Evolutionary conservation across 1,140 invertebrate genomes (phyloP), one percentile per base, ranked within the genome.

Genomic region (Eumeta japonica): DNA sequence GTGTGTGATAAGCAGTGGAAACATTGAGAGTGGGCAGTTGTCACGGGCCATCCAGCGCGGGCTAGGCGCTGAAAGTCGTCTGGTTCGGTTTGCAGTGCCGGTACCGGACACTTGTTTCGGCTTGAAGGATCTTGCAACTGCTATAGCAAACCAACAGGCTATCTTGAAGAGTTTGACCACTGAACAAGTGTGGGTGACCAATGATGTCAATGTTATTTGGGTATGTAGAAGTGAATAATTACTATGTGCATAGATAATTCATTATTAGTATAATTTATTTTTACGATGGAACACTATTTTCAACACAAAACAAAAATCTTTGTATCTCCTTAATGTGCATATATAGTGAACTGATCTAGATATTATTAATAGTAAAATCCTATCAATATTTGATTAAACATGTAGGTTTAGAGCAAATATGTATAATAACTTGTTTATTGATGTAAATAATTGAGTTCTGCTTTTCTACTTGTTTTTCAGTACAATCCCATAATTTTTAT

Each of bases 131-230:
- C 51, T 73, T 3, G 53, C 62, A 0, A 62, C 61, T 18, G 39
- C 44, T 4, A 57, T 73, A n/a, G 41, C 58, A 3, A 58, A 70
- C 0, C 54, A 68, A 36, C 58, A 54, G 16, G 61, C 52, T 0
- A 53, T 65, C 9, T 41, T 73, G 7, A 68, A 70, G 38, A 70
- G 64, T 34, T 28, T 73, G 4, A 53, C 58, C 16, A 73, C 68
- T 0, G 68, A 73, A 28, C 68, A 68, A 37, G 60, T 65, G 54
- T 70, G 65, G 62, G 55, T 70, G 10, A 58, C 70, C 35, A 61
- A 52, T 20, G 65, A 70, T 17, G 47, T 68, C 16, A 48, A 45
- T 0, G 52, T 55, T 29, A 68, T 62, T 46, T 68, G 61, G 65
- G 68, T 66, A 39, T 16, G 53, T 33, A 43, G n/a, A 24, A 7